Evolutionary conservation across 2,113 vertebrate genomes (phyloP).

Genomic region (Alexandromys fortis): DNA sequence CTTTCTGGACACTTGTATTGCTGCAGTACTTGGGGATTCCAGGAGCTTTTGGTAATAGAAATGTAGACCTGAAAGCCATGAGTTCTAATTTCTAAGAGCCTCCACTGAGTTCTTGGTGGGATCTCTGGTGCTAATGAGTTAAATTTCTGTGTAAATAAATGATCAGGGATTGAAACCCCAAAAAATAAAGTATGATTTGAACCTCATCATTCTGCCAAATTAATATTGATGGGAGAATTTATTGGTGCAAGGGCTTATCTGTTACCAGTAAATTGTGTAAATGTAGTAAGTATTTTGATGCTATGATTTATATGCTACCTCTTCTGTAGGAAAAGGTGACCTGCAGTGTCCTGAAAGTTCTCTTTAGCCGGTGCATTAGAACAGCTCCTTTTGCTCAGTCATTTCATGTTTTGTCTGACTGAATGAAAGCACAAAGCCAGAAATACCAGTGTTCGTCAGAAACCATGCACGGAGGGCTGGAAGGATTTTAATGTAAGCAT

Average conservation of each 20-base stretch:
- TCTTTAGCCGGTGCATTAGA: not conserved
- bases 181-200: not conserved
- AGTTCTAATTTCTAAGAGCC: not conserved
- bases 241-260: not conserved
- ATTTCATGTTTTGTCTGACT: slow-evolving; percentile 20
- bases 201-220: not conserved
- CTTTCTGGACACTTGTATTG: not conserved
- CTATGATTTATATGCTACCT: not conserved
- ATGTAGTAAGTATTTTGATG: slow-evolving; percentile 1
- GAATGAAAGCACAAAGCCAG: slow-evolving; percentile 28
- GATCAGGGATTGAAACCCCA: not conserved
- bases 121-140: not conserved
- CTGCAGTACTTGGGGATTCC: not conserved
- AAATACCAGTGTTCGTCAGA: slow-evolving; percentile 6
- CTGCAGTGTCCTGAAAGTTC: not conserved
- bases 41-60: not conserved
- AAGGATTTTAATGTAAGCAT: not conserved
- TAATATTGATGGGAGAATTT: slow-evolving; percentile 31
- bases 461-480: not conserved
- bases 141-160: not conserved
- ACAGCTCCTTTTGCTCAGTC: not conserved
- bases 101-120: not conserved
- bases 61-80: not conserved
- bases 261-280: slow-evolving; percentile 27
- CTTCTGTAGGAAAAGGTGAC: slow-evolving; percentile 6